A percentile compares a stretch with the other conserved stretches of the same genome.
These are phyloP conservation scores for Rhagoletis zephyria DNA, from an alignment of 1,140 invertebrate species.

Conservation along the genomic window DNA sequence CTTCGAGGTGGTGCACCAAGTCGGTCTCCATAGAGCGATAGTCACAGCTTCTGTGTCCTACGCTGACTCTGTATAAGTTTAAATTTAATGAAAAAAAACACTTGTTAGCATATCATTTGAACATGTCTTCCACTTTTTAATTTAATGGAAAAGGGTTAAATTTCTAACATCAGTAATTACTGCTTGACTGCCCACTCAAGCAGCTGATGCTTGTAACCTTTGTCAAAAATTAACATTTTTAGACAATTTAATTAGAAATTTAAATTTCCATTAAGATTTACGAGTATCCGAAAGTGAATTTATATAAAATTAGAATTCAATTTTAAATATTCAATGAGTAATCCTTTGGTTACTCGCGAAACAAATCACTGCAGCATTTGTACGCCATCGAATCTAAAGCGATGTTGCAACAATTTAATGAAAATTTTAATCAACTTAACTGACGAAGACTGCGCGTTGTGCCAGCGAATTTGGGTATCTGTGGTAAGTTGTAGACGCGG, in stretches of 20 bases:
- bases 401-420: slow-evolving; percentile 40
- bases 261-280: not conserved
- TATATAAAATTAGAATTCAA: not conserved
- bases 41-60: too few species aligned
- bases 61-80: too few species aligned
- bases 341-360: not conserved
- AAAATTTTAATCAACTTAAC: slow-evolving; percentile 49
- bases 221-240: not conserved
- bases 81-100: too few species aligned
- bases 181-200: not conserved
- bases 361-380: not conserved
- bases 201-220: not conserved
- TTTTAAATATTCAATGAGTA: slow-evolving; percentile 28
- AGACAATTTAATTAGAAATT: slow-evolving; percentile 28
- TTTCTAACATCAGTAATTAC: not conserved
- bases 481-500: not conserved
- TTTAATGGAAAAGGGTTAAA: not conserved
- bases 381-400: not conserved
- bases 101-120: not conserved
- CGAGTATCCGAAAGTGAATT: not conserved
- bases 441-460: not conserved
- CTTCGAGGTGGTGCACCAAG: too few species aligned
- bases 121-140: not conserved
- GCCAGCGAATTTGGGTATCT: not conserved
- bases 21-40: too few species aligned